Evolutionary conservation across 2,797 vertebrate species (phyloP).

Genomic region (Macroramphosus scolopax): DNA sequence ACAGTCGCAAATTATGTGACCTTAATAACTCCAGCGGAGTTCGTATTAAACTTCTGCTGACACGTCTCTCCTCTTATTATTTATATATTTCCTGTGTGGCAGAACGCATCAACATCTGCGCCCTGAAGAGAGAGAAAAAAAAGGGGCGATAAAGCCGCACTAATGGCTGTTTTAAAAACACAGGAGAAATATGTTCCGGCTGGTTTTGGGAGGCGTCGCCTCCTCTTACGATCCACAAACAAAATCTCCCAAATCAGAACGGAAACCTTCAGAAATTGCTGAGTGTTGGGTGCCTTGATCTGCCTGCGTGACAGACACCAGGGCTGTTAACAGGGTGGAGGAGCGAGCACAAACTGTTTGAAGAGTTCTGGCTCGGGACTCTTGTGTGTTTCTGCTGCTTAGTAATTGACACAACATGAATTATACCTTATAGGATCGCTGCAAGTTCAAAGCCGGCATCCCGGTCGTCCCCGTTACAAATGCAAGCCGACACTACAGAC

Average conservation of each 20-base stretch:
- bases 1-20: too few relatives aligned
- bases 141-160: too few relatives aligned
- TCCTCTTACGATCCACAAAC: constrained; percentile 23
- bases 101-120: too few relatives aligned
- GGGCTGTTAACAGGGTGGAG: constrained; percentile 49
- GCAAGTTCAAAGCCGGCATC: constrained; percentile 60
- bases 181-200: constrained; percentile 1
- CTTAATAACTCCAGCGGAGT: too few relatives aligned
- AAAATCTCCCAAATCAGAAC: constrained; percentile 43
- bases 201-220: constrained; percentile 14
- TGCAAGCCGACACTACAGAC: constrained; percentile 55
- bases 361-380: constrained; percentile 50
- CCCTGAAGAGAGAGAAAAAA: too few relatives aligned
- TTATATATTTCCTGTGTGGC: too few relatives aligned
- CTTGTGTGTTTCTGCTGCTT: constrained; percentile 42
- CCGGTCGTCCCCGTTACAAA: constrained; percentile 50
- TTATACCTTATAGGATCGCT: constrained; percentile 60
- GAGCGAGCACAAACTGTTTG: constrained; percentile 42
- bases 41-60: too few relatives aligned
- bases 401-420: constrained; percentile 64
- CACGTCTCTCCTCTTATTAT: too few relatives aligned
- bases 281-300: constrained; percentile 43
- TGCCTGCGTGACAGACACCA: constrained; percentile 42
- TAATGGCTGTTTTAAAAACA: neutral
- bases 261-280: constrained; percentile 37